These are phyloP conservation scores for Phymorhynchus buccinoides DNA, from an alignment of 1,140 invertebrate species.

Conservation along the genomic window DNA sequence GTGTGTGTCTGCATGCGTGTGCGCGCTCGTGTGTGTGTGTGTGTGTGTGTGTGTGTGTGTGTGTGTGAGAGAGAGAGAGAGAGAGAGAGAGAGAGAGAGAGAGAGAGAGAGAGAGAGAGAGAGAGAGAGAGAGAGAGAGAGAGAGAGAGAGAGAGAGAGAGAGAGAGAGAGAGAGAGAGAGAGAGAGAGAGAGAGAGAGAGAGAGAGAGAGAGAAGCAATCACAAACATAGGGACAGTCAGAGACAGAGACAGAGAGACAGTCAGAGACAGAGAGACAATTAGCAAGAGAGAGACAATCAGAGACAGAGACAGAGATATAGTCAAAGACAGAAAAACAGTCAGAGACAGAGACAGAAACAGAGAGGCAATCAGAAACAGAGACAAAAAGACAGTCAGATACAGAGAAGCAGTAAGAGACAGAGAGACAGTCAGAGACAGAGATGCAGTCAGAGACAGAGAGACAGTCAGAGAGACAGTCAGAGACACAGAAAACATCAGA, in stretches of 20 bases:
- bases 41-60: conserved; percentile 9
- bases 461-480: neutral
- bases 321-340: neutral
- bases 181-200: neutral
- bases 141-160: neutral
- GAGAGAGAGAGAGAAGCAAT: neutral
- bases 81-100: neutral
- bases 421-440: too few species aligned
- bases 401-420: too few species aligned
- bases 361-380: too few species aligned
- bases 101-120: neutral
- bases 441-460: too few species aligned
- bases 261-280: neutral
- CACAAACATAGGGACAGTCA: too few species aligned
- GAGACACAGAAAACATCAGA: neutral
- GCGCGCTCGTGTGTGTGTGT: too few species aligned
- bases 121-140: neutral
- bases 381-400: too few species aligned
- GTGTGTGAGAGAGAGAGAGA: neutral
- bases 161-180: neutral
- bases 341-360: too few species aligned
- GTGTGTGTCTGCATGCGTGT: too few species aligned
- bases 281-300: neutral
- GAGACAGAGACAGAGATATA: neutral
- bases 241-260: neutral